Percentiles rank a stretch among this genome's conserved stretches.
phyloP scores from a whole-genome alignment of 2,113 vertebrate genomes.

The Rhabdornis inornatus region DNA sequence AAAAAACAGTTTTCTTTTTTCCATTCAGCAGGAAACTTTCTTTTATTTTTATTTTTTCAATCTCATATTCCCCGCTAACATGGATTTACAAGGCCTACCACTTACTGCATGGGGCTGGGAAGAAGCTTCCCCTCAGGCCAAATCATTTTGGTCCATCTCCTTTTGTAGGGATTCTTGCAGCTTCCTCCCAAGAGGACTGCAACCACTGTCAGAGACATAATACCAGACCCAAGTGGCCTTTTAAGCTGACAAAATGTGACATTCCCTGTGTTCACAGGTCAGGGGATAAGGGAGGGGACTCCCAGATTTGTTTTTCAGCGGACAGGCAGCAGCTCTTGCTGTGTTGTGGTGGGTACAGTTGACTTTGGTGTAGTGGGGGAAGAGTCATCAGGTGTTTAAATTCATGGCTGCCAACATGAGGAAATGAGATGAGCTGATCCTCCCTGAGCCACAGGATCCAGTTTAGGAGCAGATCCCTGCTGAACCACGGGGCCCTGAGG shows the following conservation, averaged over 20 bases:
- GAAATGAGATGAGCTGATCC: conserved; percentile 18
- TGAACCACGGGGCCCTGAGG: neutral
- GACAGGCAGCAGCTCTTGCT: neutral
- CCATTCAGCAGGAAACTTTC: conserved; percentile 57
- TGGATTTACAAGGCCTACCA: conserved; percentile 51
- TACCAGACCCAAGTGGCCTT: neutral
- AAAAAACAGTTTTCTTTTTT: conserved; percentile 64
- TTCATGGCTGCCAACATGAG: neutral
- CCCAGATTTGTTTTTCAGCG: neutral
- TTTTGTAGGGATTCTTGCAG: conserved; percentile 7
- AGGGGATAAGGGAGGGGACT: neutral
- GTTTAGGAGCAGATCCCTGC: neutral
- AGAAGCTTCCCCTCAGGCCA: conserved; percentile 20
- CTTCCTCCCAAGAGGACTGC: conserved; percentile 17
- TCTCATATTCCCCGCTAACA: conserved; percentile 42
- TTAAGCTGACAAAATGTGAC: neutral
- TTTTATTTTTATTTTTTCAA: conserved; percentile 58
- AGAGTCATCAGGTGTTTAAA: neutral
- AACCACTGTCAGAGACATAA: neutral
- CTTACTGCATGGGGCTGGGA: conserved; percentile 40
- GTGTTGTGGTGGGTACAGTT: neutral
- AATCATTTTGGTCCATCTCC: conserved; percentile 19
- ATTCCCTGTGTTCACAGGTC: neutral
- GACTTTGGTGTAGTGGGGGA: neutral
- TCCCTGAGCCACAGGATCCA: neutral